phyloP scores from a whole-genome alignment of 2,113 vertebrate genomes.

The Leptodactylus fuscus region DNA sequence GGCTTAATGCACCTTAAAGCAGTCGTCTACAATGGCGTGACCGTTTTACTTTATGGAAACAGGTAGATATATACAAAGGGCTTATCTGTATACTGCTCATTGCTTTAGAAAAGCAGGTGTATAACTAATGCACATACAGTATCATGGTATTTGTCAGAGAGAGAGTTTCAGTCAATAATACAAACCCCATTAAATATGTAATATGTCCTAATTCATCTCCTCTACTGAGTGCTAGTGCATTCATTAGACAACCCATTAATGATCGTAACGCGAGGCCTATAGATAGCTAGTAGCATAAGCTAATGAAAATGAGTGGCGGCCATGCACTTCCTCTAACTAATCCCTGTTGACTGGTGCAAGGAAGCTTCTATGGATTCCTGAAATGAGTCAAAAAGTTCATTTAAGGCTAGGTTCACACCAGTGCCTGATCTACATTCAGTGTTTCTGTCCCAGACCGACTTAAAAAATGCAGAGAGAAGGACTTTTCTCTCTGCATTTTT shows the following conservation, averaged over 20 bases:
- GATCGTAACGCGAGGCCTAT: background rate
- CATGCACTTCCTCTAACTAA: no score
- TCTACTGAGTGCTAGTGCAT: background rate
- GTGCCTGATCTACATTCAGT: no score
- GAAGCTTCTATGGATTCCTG: no score
- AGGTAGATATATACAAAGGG: background rate
- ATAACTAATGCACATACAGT: background rate
- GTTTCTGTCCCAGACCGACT: no score
- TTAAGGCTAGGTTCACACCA: no score
- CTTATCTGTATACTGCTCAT: background rate
- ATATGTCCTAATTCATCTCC: background rate
- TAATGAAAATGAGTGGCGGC: background rate
- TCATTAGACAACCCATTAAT: background rate
- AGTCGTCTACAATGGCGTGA: background rate
- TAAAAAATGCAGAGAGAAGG: no score
- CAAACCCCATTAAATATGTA: background rate
- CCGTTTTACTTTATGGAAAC: background rate
- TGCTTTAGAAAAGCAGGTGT: background rate
- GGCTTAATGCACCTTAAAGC: background rate
- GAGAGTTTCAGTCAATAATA: background rate
- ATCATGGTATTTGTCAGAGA: background rate
- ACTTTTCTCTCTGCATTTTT: no score
- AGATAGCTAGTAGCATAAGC: background rate
- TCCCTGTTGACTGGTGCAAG: background rate
- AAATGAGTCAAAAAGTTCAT: no score